Evolutionary conservation across 1,140 invertebrate species (phyloP).

Genomic region (Eupeodes corollae): DNA sequence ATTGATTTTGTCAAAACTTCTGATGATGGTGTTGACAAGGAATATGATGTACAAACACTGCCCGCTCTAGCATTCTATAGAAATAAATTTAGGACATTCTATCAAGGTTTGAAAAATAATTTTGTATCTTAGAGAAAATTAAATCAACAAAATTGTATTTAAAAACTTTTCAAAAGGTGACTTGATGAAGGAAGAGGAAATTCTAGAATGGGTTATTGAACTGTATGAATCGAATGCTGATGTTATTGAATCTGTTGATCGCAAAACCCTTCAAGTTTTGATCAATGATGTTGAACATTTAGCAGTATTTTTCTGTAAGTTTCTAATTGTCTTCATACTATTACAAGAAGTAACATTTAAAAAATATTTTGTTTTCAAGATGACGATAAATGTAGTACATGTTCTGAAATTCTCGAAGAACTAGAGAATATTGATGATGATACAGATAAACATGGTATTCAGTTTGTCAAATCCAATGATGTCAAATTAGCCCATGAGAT

Average conservation of each 20-base stretch:
- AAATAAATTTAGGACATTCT: conserved; percentile 81
- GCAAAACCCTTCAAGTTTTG: conserved; percentile 77
- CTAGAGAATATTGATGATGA: conserved; percentile 91
- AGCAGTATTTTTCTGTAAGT: conserved; percentile 87
- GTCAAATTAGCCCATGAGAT: conserved; percentile 78
- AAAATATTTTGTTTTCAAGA: conserved; percentile 41
- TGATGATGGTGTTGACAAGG: conserved; percentile 75
- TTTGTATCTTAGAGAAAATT: neutral
- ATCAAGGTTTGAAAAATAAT: conserved; percentile 41
- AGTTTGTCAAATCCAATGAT: conserved; percentile 90
- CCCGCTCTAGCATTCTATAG: conserved; percentile 83
- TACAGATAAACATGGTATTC: conserved; percentile 81
- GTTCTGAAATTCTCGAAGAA: conserved; percentile 72
- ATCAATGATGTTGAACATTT: conserved; percentile 84
- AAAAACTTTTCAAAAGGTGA: no score
- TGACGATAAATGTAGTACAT: conserved; percentile 72
- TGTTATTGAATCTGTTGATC: conserved; percentile 83
- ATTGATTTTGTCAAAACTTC: conserved; percentile 91
- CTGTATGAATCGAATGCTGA: conserved; percentile 74
- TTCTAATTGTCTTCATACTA: neutral
- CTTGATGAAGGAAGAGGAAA: conserved; percentile 82
- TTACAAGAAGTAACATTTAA: conserved; percentile 7
- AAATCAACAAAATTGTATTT: neutral
- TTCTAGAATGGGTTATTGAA: conserved; percentile 80
- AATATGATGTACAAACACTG: conserved; percentile 73